Base-by-base conservation (phyloP, 2,888 invertebrate genomes). In the Drosophila hamatofila region DNA sequence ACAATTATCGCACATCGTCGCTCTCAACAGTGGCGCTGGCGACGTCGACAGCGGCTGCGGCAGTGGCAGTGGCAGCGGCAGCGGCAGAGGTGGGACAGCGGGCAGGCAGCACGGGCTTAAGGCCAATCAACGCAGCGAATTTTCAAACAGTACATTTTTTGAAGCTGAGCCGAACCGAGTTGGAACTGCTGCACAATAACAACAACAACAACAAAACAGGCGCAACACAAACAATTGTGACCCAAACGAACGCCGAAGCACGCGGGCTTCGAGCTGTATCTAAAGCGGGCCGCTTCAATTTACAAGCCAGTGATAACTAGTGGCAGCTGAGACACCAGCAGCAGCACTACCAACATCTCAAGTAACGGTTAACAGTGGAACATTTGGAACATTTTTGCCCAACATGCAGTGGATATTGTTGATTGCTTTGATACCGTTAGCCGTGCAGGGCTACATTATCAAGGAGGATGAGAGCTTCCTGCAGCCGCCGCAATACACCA, bases 401-500 rank as follows among this genome's bases (percentile, higher is more conserved):
- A 60, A 12, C 41, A 81, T 75, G 78, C 70, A 73, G 33, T 51
- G 60, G 48, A 35, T 73, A 56, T 42, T 58, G 35, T 14, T 68
- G 23, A 14, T 73, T 25, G 37, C 67, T 16, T 27, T 76, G 7
- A 12, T 74, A 18, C 30, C 65, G 21, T 37, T 73, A 14, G 30
- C 52, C 42, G 65, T 66, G 62, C 68, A 72, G 25, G 75, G 88
- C 67, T 90, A 78, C 27, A 80, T 91, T 42, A 92, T 91, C 48
- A 90, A 89, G 67, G 92, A 92, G 75, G 92, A 93, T 77, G 95
- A 96, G 90, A 92, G 93, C 58, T 96, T 96, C 82, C 91, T 95
- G 33, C 92, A 93, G 44, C 91, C 93, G 58, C 94, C 95, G 1
- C 94, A 94, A 75, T 97, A 97, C 91, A 94, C 94, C 16, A 94